Evolutionary conservation across 2,888 invertebrate species (phyloP).

Genomic region (Drosophila parthenogenetica): DNA sequence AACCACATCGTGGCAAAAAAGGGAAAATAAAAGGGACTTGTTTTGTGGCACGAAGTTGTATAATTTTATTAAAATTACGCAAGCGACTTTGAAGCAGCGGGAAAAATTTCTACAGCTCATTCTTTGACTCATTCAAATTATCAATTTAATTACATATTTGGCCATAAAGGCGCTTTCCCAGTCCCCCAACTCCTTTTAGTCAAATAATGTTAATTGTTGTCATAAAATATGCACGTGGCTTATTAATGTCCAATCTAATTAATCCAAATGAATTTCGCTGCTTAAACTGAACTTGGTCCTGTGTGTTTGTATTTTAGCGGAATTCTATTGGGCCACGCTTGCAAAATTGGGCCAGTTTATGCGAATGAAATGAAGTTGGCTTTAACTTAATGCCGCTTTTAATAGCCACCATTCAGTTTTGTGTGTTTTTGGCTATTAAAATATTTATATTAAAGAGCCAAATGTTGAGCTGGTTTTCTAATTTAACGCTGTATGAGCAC

Average conservation of each 20-base stretch:
- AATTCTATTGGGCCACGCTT: conserved; percentile 24
- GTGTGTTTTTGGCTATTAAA: conserved; percentile 56
- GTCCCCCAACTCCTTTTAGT: not conserved
- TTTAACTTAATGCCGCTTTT: conserved; percentile 37
- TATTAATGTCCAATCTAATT: conserved; percentile 64
- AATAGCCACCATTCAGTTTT: conserved; percentile 48
- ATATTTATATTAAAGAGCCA: conserved; percentile 58
- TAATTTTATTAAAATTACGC: conserved; percentile 47
- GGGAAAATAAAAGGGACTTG: not conserved
- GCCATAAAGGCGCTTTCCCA: conserved; percentile 15
- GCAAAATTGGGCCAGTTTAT: conserved; percentile 24
- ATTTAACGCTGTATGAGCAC: conserved; percentile 73
- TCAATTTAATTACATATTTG: conserved; percentile 54
- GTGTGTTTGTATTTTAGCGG: conserved; percentile 4
- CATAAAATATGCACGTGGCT: conserved; percentile 42
- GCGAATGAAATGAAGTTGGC: conserved; percentile 29
- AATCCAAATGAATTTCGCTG: conserved; percentile 24
- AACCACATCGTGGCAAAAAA: not conserved
- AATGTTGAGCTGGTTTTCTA: conserved; percentile 59
- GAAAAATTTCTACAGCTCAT: conserved; percentile 11
- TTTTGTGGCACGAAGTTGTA: conserved; percentile 20
- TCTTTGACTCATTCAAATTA: conserved; percentile 14
- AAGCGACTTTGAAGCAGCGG: conserved; percentile 26
- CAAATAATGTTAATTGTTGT: conserved; percentile 38
- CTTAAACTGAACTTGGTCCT: conserved; percentile 3